A percentile compares a stretch with the other conserved stretches of the same genome.
phyloP scores from a whole-genome alignment of 2,888 invertebrate genomes.

The Lapara coniferarum region DNA sequence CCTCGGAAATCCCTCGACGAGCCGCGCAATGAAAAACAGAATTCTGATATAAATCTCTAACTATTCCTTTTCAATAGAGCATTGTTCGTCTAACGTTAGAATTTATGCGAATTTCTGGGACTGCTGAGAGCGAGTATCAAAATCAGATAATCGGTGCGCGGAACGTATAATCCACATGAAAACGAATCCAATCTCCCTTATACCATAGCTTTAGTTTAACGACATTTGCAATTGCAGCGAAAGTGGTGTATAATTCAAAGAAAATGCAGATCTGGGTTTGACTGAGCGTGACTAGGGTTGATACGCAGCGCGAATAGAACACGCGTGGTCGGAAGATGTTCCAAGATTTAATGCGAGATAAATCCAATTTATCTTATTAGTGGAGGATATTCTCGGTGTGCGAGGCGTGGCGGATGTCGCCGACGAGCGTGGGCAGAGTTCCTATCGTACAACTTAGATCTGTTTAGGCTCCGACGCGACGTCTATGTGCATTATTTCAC shows the following conservation, averaged over 20 bases:
- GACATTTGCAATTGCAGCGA: slow-evolving; percentile 11
- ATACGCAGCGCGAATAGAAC: slow-evolving; percentile 52
- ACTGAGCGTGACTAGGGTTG: slow-evolving; percentile 48
- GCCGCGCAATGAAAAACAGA: slow-evolving; percentile 61
- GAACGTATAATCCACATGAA: slow-evolving; percentile 38
- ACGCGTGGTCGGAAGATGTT: slow-evolving; percentile 53
- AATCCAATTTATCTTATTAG: slow-evolving; percentile 68
- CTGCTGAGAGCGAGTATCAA: slow-evolving; percentile 42
- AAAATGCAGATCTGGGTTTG: slow-evolving; percentile 48
- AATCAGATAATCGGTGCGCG: slow-evolving; percentile 43
- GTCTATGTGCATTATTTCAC: slow-evolving; percentile 35
- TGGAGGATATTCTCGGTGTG: slow-evolving; percentile 50
- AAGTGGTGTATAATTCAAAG: slow-evolving; percentile 40
- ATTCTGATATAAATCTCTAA: slow-evolving; percentile 65
- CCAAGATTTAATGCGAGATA: slow-evolving; percentile 65
- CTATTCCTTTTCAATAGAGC: slow-evolving; percentile 63
- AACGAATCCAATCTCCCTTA: slow-evolving; percentile 25
- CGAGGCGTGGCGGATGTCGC: slow-evolving; percentile 49
- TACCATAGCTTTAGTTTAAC: neutral
- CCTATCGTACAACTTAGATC: slow-evolving; percentile 44
- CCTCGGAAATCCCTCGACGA: slow-evolving; percentile 50
- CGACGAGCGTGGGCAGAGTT: slow-evolving; percentile 52
- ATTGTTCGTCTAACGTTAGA: slow-evolving; percentile 67
- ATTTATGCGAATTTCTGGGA: slow-evolving; percentile 60
- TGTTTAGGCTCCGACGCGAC: slow-evolving; percentile 35